Conservation (phyloP, 2,888 invertebrate species). For the Suillia variegata region DNA sequence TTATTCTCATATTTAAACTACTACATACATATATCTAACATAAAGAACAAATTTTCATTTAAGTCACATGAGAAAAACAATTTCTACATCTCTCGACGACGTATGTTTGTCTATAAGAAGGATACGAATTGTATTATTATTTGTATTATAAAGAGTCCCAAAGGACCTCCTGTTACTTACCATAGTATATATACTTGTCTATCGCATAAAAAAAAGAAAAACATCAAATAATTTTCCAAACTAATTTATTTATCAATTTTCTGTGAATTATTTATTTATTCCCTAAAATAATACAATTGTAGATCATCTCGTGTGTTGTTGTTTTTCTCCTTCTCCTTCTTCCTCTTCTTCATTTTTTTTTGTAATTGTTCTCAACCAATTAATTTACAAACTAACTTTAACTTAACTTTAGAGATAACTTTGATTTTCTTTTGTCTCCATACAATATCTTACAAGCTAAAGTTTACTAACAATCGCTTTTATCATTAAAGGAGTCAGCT, state of each 20-base stretch:
- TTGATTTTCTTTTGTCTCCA: neutral
- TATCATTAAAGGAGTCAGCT: neutral
- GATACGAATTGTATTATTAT: no score
- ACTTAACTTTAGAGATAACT: constrained; percentile 26
- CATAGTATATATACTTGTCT: no score
- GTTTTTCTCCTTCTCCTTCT: neutral
- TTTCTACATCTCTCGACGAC: no score
- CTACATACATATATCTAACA: no score
- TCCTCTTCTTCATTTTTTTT: constrained; percentile 5
- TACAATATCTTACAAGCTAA: neutral
- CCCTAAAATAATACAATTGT: constrained; percentile 13
- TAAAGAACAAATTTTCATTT: no score
- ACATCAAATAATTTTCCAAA: constrained; percentile 10
- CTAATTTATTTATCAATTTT: constrained; percentile 15
- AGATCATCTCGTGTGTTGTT: no score
- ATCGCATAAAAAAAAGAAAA: no score
- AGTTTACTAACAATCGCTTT: neutral
- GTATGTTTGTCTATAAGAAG: no score
- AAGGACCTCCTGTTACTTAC: no score
- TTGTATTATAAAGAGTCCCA: no score
- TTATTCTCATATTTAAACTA: no score
- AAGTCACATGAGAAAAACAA: no score
- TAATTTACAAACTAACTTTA: constrained; percentile 20
- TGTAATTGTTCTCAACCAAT: neutral
- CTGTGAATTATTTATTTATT: constrained; percentile 9